phyloP scores from a whole-genome alignment of 2,797 vertebrate species.

The Scyliorhinus canicula region DNA sequence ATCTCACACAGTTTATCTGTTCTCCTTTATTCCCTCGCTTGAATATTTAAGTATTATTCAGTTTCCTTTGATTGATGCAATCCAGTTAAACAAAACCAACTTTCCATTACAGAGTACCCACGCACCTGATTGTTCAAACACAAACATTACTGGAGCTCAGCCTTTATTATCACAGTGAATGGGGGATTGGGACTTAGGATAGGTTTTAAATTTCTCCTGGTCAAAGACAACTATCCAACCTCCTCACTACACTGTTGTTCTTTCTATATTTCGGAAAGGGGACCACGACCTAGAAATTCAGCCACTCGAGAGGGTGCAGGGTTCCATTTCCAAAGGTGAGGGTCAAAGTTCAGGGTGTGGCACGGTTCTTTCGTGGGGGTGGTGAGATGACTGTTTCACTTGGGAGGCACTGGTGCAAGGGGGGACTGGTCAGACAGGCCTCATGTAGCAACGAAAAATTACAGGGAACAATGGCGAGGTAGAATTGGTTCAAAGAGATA shows the following conservation, averaged over 20 bases:
- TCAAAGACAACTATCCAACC: background rate
- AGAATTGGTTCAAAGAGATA: no score
- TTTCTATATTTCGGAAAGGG: background rate
- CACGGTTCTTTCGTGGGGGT: no score
- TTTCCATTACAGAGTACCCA: background rate
- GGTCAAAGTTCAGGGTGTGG: no score
- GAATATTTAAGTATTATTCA: background rate
- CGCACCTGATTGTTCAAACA: background rate
- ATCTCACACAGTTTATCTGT: background rate
- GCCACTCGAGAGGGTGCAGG: no score
- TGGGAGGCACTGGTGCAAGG: no score
- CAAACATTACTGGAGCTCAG: background rate
- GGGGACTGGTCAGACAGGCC: no score
- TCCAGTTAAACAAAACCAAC: background rate
- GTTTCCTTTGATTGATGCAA: background rate
- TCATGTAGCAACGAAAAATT: no score
- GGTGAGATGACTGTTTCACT: no score
- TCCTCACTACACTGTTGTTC: no score
- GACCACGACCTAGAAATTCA: background rate
- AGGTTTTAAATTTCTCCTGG: background rate
- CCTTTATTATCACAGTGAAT: background rate
- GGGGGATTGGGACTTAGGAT: background rate
- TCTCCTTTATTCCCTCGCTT: background rate
- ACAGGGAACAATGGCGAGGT: no score
- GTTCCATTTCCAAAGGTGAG: background rate